Percentiles rank a stretch among this genome's conserved stretches.
phyloP scores from a whole-genome alignment of 2,888 invertebrate genomes.

The Meloe dianella region DNA sequence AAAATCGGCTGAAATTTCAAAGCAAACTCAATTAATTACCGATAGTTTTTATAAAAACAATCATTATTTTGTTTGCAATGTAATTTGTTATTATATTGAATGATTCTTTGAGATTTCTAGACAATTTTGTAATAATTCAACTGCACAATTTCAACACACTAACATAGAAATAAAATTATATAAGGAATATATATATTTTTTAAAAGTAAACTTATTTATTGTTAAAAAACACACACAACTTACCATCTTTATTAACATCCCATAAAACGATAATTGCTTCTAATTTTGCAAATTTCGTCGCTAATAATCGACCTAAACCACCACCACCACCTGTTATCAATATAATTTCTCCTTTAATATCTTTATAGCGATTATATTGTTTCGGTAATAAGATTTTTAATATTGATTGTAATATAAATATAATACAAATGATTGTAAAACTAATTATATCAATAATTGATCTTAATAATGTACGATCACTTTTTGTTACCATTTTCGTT shows the following conservation, averaged over 20 bases:
- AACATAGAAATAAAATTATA: conserved; percentile 4
- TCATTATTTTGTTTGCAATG: neutral
- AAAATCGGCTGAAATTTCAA: neutral
- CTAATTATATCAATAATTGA: conserved; percentile 63
- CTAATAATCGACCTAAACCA: conserved; percentile 81
- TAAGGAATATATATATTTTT: neutral
- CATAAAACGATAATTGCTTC: conserved; percentile 84
- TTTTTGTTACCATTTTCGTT: conserved; percentile 36
- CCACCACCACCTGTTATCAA: conserved; percentile 90
- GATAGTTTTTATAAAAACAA: neutral
- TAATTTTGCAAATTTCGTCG: conserved; percentile 75
- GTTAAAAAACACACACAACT: no score
- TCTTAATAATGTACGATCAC: conserved; percentile 61
- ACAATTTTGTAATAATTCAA: conserved; percentile 9
- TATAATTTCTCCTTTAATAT: conserved; percentile 76
- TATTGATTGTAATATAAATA: conserved; percentile 55
- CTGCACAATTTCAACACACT: neutral
- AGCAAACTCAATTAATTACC: no score
- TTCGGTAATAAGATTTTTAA: conserved; percentile 62
- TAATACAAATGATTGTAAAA: conserved; percentile 54
- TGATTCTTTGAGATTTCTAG: conserved; percentile 6
- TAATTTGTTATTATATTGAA: neutral
- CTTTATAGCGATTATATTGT: conserved; percentile 71
- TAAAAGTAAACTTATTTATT: no score
- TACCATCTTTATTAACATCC: conserved; percentile 87